Percentiles rank a stretch among this genome's conserved stretches.
phyloP scores from a whole-genome alignment of 2,797 vertebrate genomes.

The Oophaga sylvatica region DNA sequence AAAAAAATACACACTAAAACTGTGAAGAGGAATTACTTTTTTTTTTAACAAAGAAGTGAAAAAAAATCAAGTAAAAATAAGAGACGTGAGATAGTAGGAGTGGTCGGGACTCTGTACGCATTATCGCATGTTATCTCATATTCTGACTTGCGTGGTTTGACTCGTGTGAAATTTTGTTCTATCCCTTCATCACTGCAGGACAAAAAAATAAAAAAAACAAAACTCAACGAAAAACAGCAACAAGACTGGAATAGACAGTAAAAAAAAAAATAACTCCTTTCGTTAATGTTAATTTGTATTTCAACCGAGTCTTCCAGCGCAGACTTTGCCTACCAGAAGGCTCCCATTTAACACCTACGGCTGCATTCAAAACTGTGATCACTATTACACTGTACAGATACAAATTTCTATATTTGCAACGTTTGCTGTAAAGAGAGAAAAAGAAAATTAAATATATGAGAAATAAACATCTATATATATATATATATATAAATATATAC shows the following conservation, averaged over 20 bases:
- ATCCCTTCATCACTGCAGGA: conserved; percentile 69
- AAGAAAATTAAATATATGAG: conserved; percentile 70
- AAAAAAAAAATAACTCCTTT: conserved; percentile 67
- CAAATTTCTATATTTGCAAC: conserved; percentile 96
- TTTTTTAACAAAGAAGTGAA: conserved; percentile 73
- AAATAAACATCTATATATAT: conserved; percentile 48
- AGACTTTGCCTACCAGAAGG: conserved; percentile 70
- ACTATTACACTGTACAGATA: conserved; percentile 87
- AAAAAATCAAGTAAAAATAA: conserved; percentile 81
- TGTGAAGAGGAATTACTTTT: conserved; percentile 60
- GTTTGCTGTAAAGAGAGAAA: conserved; percentile 88
- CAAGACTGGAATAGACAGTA: conserved; percentile 66
- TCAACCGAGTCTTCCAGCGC: conserved; percentile 75
- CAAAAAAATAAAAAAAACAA: conserved; percentile 68
- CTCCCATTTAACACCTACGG: conserved; percentile 70
- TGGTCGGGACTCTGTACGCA: conserved; percentile 68
- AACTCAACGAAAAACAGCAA: conserved; percentile 65
- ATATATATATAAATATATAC: conserved; percentile 67
- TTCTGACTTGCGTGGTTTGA: conserved; percentile 87
- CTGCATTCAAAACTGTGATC: conserved; percentile 77
- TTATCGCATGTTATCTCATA: conserved; percentile 80
- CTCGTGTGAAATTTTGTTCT: conserved; percentile 82
- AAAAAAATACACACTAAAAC: conserved; percentile 62
- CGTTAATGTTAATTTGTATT: conserved; percentile 66
- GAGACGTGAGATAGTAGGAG: conserved; percentile 64